phyloP scores from a whole-genome alignment of 2,888 invertebrate genomes.

The Rapana venosa region DNA sequence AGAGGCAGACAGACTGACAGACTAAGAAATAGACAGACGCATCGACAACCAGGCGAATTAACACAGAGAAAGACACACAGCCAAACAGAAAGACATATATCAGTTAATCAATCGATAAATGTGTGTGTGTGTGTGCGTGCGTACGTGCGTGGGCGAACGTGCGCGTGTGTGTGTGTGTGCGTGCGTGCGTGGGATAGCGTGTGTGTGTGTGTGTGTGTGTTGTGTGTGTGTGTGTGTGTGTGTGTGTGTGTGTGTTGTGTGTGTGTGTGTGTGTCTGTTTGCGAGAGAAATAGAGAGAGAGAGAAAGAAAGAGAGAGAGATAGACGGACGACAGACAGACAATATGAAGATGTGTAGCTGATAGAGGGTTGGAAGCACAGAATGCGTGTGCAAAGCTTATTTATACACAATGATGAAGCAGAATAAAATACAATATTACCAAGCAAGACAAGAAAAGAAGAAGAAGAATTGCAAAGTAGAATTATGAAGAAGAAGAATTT shows the following conservation, averaged over 20 bases:
- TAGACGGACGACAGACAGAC: too few species aligned
- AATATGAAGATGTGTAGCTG: too few species aligned
- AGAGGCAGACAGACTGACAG: background rate
- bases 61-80: background rate
- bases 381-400: too few species aligned
- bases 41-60: background rate
- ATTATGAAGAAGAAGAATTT: too few species aligned
- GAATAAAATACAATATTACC: too few species aligned
- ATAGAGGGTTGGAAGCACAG: too few species aligned
- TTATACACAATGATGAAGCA: too few species aligned
- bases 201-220: background rate
- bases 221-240: conserved; percentile 9
- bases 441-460: too few species aligned
- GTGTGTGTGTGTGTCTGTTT: background rate
- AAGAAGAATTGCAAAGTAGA: too few species aligned
- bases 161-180: conserved; percentile 5
- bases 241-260: background rate
- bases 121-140: background rate
- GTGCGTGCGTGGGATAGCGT: background rate
- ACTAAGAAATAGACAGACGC: background rate
- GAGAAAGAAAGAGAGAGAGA: too few species aligned
- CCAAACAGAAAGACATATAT: background rate
- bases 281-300: too few species aligned
- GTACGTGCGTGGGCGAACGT: background rate
- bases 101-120: background rate